These are phyloP conservation scores for Pipistrellus pipistrellus DNA, from an alignment of 2,797 vertebrate genomes.

Conservation along the genomic window DNA sequence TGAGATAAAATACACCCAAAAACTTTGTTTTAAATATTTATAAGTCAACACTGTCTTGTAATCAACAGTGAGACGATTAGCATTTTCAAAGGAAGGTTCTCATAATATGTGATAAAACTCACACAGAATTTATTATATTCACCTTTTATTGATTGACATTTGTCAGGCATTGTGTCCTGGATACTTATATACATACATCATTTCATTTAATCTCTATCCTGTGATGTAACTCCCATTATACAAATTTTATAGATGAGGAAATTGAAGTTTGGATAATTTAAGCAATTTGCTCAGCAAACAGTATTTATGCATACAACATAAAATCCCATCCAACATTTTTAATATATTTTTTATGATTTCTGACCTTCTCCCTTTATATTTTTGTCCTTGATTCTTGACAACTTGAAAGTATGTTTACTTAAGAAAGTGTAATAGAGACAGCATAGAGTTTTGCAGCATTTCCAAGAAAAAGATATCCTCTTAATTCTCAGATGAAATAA, in stretches of 20 bases:
- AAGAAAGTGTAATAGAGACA: not conserved
- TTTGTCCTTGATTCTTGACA: constrained; percentile 51
- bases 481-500: constrained; percentile 27
- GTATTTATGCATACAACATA: not conserved
- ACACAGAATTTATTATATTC: not conserved
- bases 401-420: constrained; percentile 55
- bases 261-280: constrained; percentile 5
- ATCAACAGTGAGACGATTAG: constrained; percentile 39
- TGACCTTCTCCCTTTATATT: not conserved
- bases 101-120: not conserved
- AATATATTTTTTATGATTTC: not conserved
- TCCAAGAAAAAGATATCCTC: not conserved
- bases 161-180: not conserved
- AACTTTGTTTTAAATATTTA: constrained; percentile 45
- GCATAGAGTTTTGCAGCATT: not conserved
- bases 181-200: not conserved
- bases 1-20: not conserved
- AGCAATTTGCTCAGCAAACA: not conserved
- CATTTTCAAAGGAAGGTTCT: constrained; percentile 5
- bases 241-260: constrained; percentile 18
- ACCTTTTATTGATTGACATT: not conserved
- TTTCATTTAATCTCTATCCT: constrained; percentile 10
- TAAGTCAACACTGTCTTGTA: not conserved
- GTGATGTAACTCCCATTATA: not conserved
- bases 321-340: not conserved